Percentiles rank a stretch among this genome's conserved stretches.
Conservation (phyloP, 1,140 invertebrate species). For the Pinna nobilis region DNA sequence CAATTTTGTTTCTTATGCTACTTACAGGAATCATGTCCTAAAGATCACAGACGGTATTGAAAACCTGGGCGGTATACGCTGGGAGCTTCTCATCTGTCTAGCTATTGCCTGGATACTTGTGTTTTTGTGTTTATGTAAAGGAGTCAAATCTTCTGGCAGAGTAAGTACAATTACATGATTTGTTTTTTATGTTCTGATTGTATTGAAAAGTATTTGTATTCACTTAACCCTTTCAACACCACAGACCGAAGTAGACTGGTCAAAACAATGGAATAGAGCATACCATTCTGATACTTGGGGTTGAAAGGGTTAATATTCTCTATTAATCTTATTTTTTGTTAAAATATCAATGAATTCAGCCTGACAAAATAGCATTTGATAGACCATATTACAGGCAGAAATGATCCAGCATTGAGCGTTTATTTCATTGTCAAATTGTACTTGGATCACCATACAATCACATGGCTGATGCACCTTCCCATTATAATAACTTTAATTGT, state of each 20-base stretch:
- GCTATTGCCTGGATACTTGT: constrained; percentile 87
- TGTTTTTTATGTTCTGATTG: not conserved
- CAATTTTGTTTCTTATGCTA: constrained; percentile 31
- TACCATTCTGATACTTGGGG: no score
- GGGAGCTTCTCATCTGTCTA: constrained; percentile 84
- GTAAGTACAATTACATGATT: constrained; percentile 66
- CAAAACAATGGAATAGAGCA: not conserved
- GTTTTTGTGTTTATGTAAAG: constrained; percentile 87
- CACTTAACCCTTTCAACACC: no score
- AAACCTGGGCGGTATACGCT: constrained; percentile 82
- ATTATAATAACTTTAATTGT: no score
- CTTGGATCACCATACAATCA: no score
- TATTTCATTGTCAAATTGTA: no score
- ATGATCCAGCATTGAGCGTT: no score
- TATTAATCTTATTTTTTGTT: not conserved
- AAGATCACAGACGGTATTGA: constrained; percentile 85
- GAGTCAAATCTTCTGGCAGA: constrained; percentile 89
- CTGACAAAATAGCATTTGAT: no score
- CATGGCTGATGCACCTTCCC: no score
- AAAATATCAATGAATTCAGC: no score
- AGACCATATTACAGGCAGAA: no score
- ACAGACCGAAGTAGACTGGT: no score
- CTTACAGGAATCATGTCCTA: constrained; percentile 82
- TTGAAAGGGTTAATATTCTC: no score
- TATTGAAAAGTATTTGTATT: not conserved